Evolutionary conservation across 2,113 vertebrate species (phyloP).

Genomic region (Delphinapterus leucas): DNA sequence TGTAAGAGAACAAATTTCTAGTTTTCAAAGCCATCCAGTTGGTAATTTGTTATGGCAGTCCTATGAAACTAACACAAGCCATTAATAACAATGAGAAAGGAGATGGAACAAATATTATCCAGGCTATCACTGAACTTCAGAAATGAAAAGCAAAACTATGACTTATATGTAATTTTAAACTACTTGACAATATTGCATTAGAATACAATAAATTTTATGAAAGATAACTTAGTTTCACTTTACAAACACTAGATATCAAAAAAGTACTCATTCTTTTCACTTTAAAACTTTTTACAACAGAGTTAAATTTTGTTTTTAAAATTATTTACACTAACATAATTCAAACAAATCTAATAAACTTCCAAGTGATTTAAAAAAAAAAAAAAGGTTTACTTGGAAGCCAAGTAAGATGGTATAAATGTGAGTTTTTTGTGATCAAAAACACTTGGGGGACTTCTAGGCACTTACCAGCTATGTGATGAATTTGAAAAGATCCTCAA

Average conservation of each 20-base stretch:
- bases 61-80: background rate
- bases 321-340: constrained; percentile 9
- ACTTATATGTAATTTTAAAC: background rate
- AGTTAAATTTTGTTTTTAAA: background rate
- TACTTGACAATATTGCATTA: background rate
- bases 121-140: background rate
- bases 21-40: background rate
- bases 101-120: background rate
- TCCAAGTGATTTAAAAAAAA: background rate
- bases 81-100: background rate
- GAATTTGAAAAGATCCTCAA: background rate
- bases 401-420: background rate
- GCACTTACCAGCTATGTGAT: background rate
- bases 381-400: background rate
- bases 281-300: background rate
- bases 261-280: background rate
- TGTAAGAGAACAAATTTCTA: background rate
- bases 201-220: background rate
- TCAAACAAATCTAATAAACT: constrained; percentile 4
- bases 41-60: background rate
- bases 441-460: background rate
- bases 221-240: background rate
- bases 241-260: background rate
- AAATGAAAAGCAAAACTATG: constrained; percentile 28
- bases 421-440: background rate